Percentiles rank a stretch among this genome's conserved stretches.
phyloP scores from a whole-genome alignment of 2,888 invertebrate species.

The Hylaea fasciaria region DNA sequence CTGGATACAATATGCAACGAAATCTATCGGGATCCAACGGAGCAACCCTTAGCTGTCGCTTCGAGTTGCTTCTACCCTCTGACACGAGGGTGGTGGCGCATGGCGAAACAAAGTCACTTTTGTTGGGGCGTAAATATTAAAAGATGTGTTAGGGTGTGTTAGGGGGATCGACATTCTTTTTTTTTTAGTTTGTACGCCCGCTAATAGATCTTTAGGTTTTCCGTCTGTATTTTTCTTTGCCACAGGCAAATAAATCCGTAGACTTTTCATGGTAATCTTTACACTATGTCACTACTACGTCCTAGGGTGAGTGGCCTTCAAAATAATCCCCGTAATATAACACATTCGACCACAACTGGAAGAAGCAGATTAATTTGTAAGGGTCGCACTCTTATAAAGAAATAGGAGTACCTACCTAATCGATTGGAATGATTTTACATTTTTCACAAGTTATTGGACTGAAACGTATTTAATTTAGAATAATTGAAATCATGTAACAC shows the following conservation, averaged over 20 bases:
- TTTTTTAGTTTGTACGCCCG: too few relatives aligned
- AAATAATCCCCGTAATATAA: too few relatives aligned
- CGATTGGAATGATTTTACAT: constrained; percentile 16
- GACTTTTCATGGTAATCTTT: too few relatives aligned
- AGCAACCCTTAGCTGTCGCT: constrained; percentile 56
- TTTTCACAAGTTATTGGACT: not conserved
- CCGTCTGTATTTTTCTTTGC: too few relatives aligned
- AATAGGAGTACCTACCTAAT: constrained; percentile 8
- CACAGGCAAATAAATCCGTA: too few relatives aligned
- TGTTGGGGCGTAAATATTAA: constrained; percentile 44
- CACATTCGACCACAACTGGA: too few relatives aligned
- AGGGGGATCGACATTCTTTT: too few relatives aligned
- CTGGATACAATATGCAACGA: constrained; percentile 54
- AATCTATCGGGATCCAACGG: constrained; percentile 56
- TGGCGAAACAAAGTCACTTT: constrained; percentile 52
- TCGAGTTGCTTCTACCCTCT: constrained; percentile 55
- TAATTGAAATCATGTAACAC: constrained; percentile 3
- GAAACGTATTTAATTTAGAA: constrained; percentile 19
- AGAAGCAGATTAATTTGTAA: constrained; percentile 7
- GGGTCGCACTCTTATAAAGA: constrained; percentile 1
- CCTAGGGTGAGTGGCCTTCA: too few relatives aligned
- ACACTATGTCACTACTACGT: too few relatives aligned
- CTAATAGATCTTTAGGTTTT: too few relatives aligned
- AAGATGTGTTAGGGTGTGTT: constrained; percentile 16
- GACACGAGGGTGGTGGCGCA: constrained; percentile 50